Evolutionary conservation across 1,140 invertebrate species (phyloP).

Genomic region (Achroia grisella): DNA sequence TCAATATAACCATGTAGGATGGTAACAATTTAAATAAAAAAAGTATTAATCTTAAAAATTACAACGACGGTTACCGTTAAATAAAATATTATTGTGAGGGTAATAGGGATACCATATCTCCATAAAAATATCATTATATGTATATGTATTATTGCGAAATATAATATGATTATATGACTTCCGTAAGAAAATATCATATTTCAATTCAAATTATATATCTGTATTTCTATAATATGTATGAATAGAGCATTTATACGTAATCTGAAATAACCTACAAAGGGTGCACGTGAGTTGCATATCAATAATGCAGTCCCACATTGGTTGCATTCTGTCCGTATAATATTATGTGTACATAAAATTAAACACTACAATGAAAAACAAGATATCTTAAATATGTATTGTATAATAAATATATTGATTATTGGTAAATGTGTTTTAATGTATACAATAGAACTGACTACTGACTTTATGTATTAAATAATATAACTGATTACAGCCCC

Average conservation of each 20-base stretch:
- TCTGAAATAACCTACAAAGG: conserved; percentile 13
- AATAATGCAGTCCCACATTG: conserved; percentile 29
- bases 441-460: conserved; percentile 3
- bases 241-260: conserved; percentile 11
- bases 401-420: conserved; percentile 18
- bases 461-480: too few relatives aligned
- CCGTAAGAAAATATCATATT: too few relatives aligned
- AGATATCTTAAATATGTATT: conserved; percentile 14
- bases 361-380: conserved; percentile 18
- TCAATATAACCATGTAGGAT: too few relatives aligned
- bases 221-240: not conserved
- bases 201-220: too few relatives aligned
- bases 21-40: too few relatives aligned
- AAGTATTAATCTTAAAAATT: too few relatives aligned
- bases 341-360: conserved; percentile 19
- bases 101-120: too few relatives aligned
- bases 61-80: too few relatives aligned
- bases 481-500: conserved; percentile 77
- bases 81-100: too few relatives aligned
- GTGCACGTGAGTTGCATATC: conserved; percentile 23
- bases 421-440: not conserved
- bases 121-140: too few relatives aligned
- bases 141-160: too few relatives aligned
- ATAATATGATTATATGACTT: too few relatives aligned
- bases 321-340: conserved; percentile 25